Evolutionary conservation across 2,888 invertebrate species (phyloP).

Genomic region (Auanema sp.): DNA sequence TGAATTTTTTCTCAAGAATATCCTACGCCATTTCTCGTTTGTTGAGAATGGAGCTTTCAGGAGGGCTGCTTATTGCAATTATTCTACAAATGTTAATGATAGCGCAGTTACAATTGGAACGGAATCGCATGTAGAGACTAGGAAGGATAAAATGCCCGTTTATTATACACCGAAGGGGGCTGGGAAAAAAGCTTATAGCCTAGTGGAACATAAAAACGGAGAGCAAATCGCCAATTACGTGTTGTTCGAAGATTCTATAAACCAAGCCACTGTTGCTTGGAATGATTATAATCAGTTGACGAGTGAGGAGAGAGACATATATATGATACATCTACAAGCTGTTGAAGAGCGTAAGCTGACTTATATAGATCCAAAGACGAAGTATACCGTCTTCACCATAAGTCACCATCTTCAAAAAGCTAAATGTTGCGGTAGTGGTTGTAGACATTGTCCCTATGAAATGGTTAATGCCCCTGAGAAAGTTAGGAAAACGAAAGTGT

Average conservation of each 20-base stretch:
- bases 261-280: constrained; percentile 46
- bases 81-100: too few species aligned
- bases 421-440: constrained; percentile 62
- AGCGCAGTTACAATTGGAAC: too few species aligned
- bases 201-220: constrained; percentile 46
- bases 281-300: constrained; percentile 51
- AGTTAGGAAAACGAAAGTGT: constrained; percentile 36
- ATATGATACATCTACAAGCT: constrained; percentile 57
- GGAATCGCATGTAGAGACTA: too few species aligned
- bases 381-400: constrained; percentile 47
- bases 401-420: constrained; percentile 51
- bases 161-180: constrained; percentile 43
- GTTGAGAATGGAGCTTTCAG: not conserved
- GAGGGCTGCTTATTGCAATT: not conserved
- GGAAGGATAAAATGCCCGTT: constrained; percentile 28
- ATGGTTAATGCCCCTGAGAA: constrained; percentile 50
- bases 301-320: constrained; percentile 51
- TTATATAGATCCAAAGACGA: constrained; percentile 52
- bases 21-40: constrained; percentile 3
- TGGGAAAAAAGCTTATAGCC: constrained; percentile 29
- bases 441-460: constrained; percentile 62
- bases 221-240: constrained; percentile 59
- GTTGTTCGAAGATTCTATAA: constrained; percentile 59
- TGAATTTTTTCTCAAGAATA: constrained; percentile 3
- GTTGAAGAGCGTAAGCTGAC: constrained; percentile 52